Evolutionary conservation across 2,113 vertebrate genomes (phyloP).

Genomic region (Pelecanus crispus): DNA sequence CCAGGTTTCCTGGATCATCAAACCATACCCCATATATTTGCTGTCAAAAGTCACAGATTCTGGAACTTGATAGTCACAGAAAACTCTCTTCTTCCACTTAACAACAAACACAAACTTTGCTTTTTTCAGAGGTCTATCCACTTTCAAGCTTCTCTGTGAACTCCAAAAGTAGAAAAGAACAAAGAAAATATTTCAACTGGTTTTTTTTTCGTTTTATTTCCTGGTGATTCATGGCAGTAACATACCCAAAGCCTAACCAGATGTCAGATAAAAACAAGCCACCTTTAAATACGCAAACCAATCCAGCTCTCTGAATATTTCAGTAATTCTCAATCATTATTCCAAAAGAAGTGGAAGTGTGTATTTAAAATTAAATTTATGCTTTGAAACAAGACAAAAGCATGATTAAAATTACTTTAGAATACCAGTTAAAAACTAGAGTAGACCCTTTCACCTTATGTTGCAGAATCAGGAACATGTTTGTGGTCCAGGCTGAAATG

Average conservation of each 20-base stretch:
- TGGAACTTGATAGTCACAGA: neutral
- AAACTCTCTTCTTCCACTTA: neutral
- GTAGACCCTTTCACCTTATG: neutral
- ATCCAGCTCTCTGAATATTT: neutral
- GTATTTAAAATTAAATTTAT: neutral
- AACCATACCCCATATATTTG: neutral
- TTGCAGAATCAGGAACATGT: neutral
- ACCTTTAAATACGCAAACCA: neutral
- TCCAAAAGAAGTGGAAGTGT: neutral
- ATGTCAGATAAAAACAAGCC: neutral
- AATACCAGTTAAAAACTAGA: neutral
- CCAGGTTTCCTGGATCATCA: neutral
- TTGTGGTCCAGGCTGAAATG: neutral
- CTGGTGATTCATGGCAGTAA: neutral
- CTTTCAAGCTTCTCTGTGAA: neutral
- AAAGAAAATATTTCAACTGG: neutral
- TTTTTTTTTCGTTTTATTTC: neutral
- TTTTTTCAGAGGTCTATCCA: neutral
- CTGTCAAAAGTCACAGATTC: neutral
- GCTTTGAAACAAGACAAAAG: neutral
- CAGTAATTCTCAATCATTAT: neutral
- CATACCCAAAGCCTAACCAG: neutral
- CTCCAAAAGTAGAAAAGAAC: neutral
- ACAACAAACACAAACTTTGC: neutral
- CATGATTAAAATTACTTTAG: neutral